phyloP scores from a whole-genome alignment of 1,140 invertebrate genomes.

The Drosophila leontia region DNA sequence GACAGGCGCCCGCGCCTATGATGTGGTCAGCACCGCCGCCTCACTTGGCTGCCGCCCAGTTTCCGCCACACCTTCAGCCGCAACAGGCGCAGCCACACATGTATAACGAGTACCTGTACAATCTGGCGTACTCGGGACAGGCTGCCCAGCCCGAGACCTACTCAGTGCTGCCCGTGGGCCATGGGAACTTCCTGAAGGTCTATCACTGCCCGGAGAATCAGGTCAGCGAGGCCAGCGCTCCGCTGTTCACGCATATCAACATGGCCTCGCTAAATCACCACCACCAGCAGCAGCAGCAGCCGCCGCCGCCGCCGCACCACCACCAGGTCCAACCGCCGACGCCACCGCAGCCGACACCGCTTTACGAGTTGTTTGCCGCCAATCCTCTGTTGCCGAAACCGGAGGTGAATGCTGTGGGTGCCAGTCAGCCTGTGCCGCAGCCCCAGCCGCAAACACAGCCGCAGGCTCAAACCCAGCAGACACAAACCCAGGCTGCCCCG shows the following conservation, averaged over 20 bases:
- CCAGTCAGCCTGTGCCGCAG: constrained; percentile 37
- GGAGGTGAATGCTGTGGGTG: constrained; percentile 51
- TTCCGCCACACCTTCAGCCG: constrained; percentile 56
- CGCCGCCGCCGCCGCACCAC: constrained; percentile 8
- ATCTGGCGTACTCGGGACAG: constrained; percentile 59
- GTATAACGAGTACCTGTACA: constrained; percentile 75
- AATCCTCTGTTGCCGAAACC: constrained; percentile 72
- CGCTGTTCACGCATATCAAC: constrained; percentile 72
- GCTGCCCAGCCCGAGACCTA: constrained; percentile 72
- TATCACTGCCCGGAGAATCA: constrained; percentile 77
- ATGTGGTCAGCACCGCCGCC: constrained; percentile 57
- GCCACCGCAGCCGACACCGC: constrained; percentile 57
- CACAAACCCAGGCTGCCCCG: constrained; percentile 10
- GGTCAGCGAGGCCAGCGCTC: constrained; percentile 49
- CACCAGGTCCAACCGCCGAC: constrained; percentile 37
- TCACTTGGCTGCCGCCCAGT: constrained; percentile 56
- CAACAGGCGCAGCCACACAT: constrained; percentile 58
- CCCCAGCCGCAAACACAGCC: constrained; percentile 19
- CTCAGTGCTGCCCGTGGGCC: constrained; percentile 78
- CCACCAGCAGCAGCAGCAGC: constrained; percentile 38
- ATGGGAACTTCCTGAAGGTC: constrained; percentile 81
- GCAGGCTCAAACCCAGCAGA: constrained; percentile 23
- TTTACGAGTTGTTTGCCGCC: constrained; percentile 78
- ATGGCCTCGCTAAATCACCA: constrained; percentile 64
- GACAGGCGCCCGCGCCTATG: constrained; percentile 46